These are phyloP conservation scores for Hirtodrosophila confusa DNA, from an alignment of 2,888 invertebrate species.

Conservation along the genomic window DNA sequence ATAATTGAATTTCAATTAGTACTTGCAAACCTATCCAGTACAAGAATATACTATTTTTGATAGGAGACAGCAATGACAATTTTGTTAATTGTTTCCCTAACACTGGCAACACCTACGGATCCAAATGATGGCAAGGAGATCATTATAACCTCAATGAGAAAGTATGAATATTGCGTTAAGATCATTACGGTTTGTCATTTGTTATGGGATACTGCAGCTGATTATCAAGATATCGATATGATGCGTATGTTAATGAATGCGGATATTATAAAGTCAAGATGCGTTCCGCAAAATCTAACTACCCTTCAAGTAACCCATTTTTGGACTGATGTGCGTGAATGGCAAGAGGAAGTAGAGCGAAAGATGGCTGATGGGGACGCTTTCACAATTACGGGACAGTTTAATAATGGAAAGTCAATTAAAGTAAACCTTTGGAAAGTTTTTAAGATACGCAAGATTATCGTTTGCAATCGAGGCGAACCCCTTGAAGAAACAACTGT, in stretches of 20 bases:
- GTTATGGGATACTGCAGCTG: conserved; percentile 24
- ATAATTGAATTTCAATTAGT: background rate
- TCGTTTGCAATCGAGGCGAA: conserved; percentile 26
- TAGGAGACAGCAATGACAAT: conserved; percentile 1
- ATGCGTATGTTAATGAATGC: background rate
- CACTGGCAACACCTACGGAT: background rate
- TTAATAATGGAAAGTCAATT: conserved; percentile 6
- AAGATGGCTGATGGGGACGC: conserved; percentile 9
- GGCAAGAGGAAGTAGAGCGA: conserved; percentile 25
- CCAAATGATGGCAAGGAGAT: background rate
- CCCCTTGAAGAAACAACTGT: background rate
- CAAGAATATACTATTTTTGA: background rate
- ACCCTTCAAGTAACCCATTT: background rate
- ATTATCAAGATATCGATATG: conserved; percentile 7
- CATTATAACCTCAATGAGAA: background rate
- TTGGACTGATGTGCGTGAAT: conserved; percentile 19
- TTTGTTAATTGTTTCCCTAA: background rate
- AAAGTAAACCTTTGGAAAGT: conserved; percentile 23
- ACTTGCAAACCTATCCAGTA: too few relatives aligned
- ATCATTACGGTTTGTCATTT: conserved; percentile 20
- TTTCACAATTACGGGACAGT: conserved; percentile 14
- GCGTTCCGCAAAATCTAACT: conserved; percentile 16
- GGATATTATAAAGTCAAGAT: background rate
- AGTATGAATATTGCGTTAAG: conserved; percentile 38
- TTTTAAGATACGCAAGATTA: conserved; percentile 18